Evolutionary conservation across 2,888 invertebrate species (phyloP).

Genomic region (Diadegma fenestrale): DNA sequence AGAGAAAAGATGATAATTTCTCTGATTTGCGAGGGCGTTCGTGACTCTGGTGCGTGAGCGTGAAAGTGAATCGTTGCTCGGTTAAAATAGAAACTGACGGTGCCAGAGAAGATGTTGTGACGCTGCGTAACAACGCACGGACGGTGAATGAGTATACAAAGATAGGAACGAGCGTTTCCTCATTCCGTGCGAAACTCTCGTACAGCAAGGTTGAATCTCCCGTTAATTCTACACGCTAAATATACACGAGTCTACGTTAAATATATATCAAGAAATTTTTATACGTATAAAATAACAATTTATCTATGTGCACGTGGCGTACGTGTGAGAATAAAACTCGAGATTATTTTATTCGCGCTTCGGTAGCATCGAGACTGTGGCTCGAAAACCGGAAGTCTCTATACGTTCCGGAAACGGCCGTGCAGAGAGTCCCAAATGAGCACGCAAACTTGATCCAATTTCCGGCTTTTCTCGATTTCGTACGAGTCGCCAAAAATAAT

Average conservation of each 20-base stretch:
- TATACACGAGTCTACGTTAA: background rate
- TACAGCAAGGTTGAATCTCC: conserved; percentile 56
- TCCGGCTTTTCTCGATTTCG: background rate
- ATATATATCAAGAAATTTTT: conserved; percentile 1
- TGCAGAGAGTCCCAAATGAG: conserved; percentile 20
- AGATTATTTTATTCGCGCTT: conserved; percentile 22
- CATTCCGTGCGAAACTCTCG: conserved; percentile 61
- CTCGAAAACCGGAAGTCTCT: conserved; percentile 51
- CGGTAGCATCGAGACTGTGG: conserved; percentile 3
- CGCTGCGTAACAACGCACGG: conserved; percentile 37
- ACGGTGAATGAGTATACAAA: conserved; percentile 66
- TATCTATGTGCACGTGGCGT: background rate
- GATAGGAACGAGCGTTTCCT: conserved; percentile 68
- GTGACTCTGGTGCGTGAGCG: conserved; percentile 60
- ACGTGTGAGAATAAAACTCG: background rate
- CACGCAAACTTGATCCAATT: conserved; percentile 3
- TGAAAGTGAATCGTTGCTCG: conserved; percentile 62
- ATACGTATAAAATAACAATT: background rate
- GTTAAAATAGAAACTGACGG: conserved; percentile 68
- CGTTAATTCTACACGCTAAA: conserved; percentile 17
- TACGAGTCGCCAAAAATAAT: background rate
- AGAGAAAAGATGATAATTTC: conserved; percentile 17
- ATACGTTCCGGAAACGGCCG: conserved; percentile 16
- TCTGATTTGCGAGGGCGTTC: conserved; percentile 59
- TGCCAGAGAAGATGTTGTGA: conserved; percentile 49